Evolutionary conservation across 2,888 invertebrate species (phyloP).

Genomic region (Drosophila subsilvestris): DNA sequence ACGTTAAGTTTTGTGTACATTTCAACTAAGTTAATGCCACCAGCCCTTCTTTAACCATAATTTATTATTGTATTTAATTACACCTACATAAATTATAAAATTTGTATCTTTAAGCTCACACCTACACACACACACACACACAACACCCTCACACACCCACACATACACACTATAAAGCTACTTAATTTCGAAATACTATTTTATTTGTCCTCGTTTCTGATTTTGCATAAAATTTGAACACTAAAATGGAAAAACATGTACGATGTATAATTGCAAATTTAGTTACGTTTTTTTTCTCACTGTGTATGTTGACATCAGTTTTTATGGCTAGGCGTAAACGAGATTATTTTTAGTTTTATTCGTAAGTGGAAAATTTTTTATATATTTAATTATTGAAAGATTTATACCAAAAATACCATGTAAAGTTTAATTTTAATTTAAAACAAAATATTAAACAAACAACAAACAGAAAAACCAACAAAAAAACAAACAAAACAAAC

Average conservation of each 20-base stretch:
- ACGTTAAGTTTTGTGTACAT: conserved; percentile 73
- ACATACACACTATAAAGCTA: conserved; percentile 41
- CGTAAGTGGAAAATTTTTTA: conserved; percentile 71
- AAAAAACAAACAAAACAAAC: conserved; percentile 42
- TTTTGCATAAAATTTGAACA: conserved; percentile 42
- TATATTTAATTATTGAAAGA: conserved; percentile 75
- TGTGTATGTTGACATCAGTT: conserved; percentile 76
- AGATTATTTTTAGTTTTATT: conserved; percentile 64
- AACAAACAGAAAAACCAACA: conserved; percentile 46
- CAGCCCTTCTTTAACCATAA: conserved; percentile 61
- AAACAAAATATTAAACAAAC: conserved; percentile 48
- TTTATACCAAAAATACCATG: conserved; percentile 80
- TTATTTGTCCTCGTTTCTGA: conserved; percentile 55
- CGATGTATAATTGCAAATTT: conserved; percentile 57
- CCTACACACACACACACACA: conserved; percentile 28
- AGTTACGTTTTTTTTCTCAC: conserved; percentile 43
- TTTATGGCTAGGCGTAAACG: conserved; percentile 51
- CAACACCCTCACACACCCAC: conserved; percentile 20
- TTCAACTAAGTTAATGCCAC: conserved; percentile 63
- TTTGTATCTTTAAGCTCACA: conserved; percentile 52
- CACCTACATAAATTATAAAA: conserved; percentile 46
- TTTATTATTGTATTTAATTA: conserved; percentile 72
- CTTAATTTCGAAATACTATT: conserved; percentile 69
- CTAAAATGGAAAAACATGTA: conserved; percentile 19
- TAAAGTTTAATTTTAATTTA: conserved; percentile 74